Base-by-base conservation (phyloP, 2,888 invertebrate species). In the Acrobasis suavella region DNA sequence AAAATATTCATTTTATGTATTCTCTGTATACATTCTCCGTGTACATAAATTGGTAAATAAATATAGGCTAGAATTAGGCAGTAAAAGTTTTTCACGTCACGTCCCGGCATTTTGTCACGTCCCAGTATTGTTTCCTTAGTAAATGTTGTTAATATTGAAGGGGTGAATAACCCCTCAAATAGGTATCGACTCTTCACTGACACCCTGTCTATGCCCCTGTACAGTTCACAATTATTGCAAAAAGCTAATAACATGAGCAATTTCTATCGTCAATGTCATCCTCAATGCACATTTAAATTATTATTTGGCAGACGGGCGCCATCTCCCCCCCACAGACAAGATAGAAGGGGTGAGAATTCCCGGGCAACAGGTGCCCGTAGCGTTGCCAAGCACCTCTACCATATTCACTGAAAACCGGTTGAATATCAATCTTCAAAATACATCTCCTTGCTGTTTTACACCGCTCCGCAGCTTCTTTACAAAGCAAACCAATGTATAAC, bases 341-440 rank as follows among this genome's bases (percentile, higher is more conserved):
- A 55, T 46, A 62, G 22, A 16, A 39, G 62, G 58, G 61, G 64
- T 55, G 55, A 62, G 64, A 51, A 54, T 49, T 16, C 69, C 72
- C 62, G 69, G 78, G 81, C 84, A 85, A 83, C 85, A 83, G 84
- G 83, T 85, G 77, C 77, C 72, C 62, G 61, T 69, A 74, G 72
- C 75, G 74, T 75, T 75, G 70, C 80, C 71, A 74, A 67, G 74
- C 72, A 67, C 65, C 68, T 64, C 72, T 64, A 71, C 75, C 69
- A 73, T 71, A 72, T 77, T 72, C 65, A 65, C 64, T 63, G 62
- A 62, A 68, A 67, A 66, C 16, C 15, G 50, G 50, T 61, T 61
- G 50, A 60, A 58, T 63, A 59, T 37, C 58, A 17, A 50, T 12
- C 42, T 58, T 15, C 65, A 62, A 66, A 66, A 63, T 51, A 62